Evolutionary conservation across 64 coral and sea anemone species (phyloP).

Genomic region (Dendrophyllia cribrosa): DNA sequence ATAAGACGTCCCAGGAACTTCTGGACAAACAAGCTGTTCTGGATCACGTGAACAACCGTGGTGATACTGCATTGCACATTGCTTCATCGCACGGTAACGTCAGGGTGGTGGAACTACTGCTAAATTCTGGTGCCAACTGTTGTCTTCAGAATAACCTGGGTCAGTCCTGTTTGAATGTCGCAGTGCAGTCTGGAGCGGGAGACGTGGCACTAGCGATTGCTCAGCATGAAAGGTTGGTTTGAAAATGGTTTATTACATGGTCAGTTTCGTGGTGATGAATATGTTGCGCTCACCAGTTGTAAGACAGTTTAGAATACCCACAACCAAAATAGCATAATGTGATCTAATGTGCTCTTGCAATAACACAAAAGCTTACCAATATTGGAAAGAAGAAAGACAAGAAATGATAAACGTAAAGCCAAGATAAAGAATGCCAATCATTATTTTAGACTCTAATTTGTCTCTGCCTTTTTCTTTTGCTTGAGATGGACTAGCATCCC

Average conservation of each 20-base stretch:
- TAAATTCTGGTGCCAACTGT: constrained; percentile 26
- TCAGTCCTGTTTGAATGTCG: constrained; percentile 41
- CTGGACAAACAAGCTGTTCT: constrained; percentile 65
- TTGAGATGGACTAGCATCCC: too few relatives aligned
- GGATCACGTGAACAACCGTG: constrained; percentile 40
- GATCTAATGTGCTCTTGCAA: too few relatives aligned
- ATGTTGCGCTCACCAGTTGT: too few relatives aligned
- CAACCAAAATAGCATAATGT: too few relatives aligned
- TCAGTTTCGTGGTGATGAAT: too few relatives aligned
- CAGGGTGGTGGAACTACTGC: constrained; percentile 34
- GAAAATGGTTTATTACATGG: background rate
- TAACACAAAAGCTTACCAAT: too few relatives aligned
- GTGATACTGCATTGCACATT: constrained; percentile 51
- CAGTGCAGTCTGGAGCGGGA: constrained; percentile 31
- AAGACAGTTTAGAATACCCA: too few relatives aligned
- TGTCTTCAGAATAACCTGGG: constrained; percentile 9
- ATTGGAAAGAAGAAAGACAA: too few relatives aligned
- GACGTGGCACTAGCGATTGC: constrained; percentile 50
- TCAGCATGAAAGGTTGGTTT: constrained; percentile 43
- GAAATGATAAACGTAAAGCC: too few relatives aligned
- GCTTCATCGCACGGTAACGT: constrained; percentile 31
- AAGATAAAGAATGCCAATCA: too few relatives aligned
- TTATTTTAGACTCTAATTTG: too few relatives aligned
- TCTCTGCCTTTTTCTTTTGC: too few relatives aligned
- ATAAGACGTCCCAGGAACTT: constrained; percentile 68